Base-by-base conservation (phyloP, 1,140 invertebrate species). In the Hylyphantes graminicola region DNA sequence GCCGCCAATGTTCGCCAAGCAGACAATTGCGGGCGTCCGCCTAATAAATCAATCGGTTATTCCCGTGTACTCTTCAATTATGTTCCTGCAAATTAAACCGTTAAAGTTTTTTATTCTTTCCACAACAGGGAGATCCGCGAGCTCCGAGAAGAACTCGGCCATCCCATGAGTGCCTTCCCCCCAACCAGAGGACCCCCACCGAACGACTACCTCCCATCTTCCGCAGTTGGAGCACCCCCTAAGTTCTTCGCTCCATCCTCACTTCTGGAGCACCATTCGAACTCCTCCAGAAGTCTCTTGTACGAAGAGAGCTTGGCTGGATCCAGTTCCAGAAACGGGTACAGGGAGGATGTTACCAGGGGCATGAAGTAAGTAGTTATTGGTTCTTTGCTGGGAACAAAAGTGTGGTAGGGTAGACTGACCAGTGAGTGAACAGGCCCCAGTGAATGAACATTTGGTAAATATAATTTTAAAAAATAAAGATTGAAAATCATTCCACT, bases 121-220 rank as follows among this genome's bases (percentile, higher is more conserved):
- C 35, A 35, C 35, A 35, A 35, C 35, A 35, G 87, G 13, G 86
- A 88, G 54, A 85, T 86, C 19, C 70, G 87, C 11, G 87, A 86
- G 68, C 70, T 85, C 6, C 65, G 86, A 5, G 86, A 87, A 67
- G 88, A 88, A 63, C 81, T 87, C 12, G 88, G 87, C 2, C 87
- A 85, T 55, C 86, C 87, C 10, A 81, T 87, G 65, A 81, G 79
- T 73, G 81, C 72, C 15, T 84, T 87, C 21, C 88, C 87, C 10
- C 88, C 88, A 0, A 64, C 84, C 10, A 70, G 83, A 21, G 68
- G 63, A 48, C 81, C 76, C 12, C 81, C 75, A 55, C 67, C 67
- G 0, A 53, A 54, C n/a, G 74, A 85, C 21, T 77, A 78, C 48
- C 50, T 74, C 0, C 64, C 84, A 0, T 65, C 84, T 0, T 76